Conservation (phyloP, 2,888 invertebrate genomes). For the Synergus japonicus region DNA sequence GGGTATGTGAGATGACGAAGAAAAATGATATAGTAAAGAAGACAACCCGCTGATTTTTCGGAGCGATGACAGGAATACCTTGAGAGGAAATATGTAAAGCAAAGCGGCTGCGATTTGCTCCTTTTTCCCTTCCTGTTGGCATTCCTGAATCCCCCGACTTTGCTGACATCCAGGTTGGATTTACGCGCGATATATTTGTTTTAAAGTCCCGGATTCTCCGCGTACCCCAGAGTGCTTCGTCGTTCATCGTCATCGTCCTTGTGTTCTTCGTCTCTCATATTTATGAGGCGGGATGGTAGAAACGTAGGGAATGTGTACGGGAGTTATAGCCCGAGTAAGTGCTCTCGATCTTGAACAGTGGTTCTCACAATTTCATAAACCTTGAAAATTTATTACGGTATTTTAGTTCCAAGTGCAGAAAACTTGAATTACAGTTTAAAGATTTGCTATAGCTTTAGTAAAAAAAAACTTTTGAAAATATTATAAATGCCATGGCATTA, state of each 20-base stretch:
- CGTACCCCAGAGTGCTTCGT: slow-evolving; percentile 46
- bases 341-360: slow-evolving; percentile 66
- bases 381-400: not conserved
- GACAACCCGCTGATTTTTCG: slow-evolving; percentile 52
- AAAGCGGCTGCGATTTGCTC: slow-evolving; percentile 72
- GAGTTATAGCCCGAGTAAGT: slow-evolving; percentile 75
- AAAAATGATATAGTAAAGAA: slow-evolving; percentile 54
- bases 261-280: slow-evolving; percentile 60
- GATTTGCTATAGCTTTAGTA: no score
- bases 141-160: slow-evolving; percentile 50
- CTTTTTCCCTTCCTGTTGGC: slow-evolving; percentile 51
- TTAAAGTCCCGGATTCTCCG: slow-evolving; percentile 71
- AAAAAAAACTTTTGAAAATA: no score
- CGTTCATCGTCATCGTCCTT: slow-evolving; percentile 51
- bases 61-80: slow-evolving; percentile 58
- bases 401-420: not conserved
- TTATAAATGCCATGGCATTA: no score
- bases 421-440: not conserved
- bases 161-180: slow-evolving; percentile 70
- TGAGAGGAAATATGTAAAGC: slow-evolving; percentile 71
- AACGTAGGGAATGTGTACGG: slow-evolving; percentile 68
- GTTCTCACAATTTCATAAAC: slow-evolving; percentile 58
- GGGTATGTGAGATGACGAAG: not conserved
- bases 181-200: slow-evolving; percentile 77
- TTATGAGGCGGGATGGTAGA: slow-evolving; percentile 71